Evolutionary conservation across 2,888 invertebrate species (phyloP).

Genomic region (Celastrina argiolus): DNA sequence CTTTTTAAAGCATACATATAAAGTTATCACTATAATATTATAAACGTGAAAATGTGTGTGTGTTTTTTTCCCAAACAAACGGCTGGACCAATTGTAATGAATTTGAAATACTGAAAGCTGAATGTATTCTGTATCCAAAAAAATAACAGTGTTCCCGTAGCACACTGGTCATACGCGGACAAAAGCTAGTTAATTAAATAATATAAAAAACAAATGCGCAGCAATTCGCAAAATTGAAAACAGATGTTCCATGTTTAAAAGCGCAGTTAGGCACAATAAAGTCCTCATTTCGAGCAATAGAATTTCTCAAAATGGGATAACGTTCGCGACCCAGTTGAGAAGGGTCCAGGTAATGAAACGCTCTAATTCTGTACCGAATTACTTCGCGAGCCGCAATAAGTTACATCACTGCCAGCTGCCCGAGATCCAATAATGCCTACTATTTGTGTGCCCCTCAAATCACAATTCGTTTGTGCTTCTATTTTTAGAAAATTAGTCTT

Average conservation of each 20-base stretch:
- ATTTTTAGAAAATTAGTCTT: conserved; percentile 8
- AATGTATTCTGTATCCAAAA: no score
- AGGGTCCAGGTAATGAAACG: not conserved
- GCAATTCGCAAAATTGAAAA: not conserved
- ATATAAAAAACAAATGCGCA: no score
- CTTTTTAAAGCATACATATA: no score
- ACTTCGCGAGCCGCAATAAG: not conserved
- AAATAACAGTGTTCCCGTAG: no score
- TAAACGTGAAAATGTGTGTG: no score
- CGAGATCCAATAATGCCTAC: not conserved
- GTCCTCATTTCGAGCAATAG: not conserved
- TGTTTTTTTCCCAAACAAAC: no score
- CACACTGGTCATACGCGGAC: no score
- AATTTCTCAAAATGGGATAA: not conserved
- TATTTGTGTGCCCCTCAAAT: not conserved
- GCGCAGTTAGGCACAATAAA: not conserved
- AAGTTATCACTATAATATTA: no score
- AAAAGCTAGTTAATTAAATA: no score
- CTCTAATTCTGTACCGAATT: not conserved
- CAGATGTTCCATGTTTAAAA: not conserved
- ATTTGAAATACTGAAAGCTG: no score
- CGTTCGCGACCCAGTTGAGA: not conserved
- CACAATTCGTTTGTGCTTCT: not conserved
- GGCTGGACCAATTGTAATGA: no score
- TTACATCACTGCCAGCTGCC: not conserved